Base-by-base conservation (phyloP, 2,113 vertebrate species). In the Trogon surrucura region DNA sequence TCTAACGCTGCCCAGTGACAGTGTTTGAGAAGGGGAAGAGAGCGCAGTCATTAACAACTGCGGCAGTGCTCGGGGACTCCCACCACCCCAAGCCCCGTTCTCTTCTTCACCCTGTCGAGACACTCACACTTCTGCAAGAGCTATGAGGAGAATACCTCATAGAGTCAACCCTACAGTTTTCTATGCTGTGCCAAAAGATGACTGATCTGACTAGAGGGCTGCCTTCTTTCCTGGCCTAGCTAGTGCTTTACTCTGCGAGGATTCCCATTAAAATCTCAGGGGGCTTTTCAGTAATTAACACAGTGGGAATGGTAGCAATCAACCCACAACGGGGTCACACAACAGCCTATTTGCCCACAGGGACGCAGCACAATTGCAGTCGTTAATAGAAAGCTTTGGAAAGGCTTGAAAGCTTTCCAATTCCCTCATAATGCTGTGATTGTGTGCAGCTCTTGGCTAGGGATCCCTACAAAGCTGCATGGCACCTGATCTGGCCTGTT, bases 231-330 rank as follows among this genome's bases (percentile, higher is more conserved):
- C 79, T 61, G n/a, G 53, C 34, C 54, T 66, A 71, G 41, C 66
- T 65, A 57, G 16, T 54, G 75, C 27, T 91, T 89, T 34, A 65
- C 45, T 34, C 61, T 48, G 69, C 57, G 61, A 94, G 84, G 41
- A 62, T 62, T 92, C 45, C 58, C 79, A 88, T 91, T 82, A 91
- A 92, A 92, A 29, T 58, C 47, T 91, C 66, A 66, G 71, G 78
- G 61, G 13, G 54, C 45, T 94, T 91, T 82, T 89, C 81, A 91
- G 80, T 71, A 87, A 94, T 93, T 96, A 95, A 66, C 85, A 51
- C 87, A 77, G 79, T 32, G 10, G 81, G 77, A 82, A 92, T 13
- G 27, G 84, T 32, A 73, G 66, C 47, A 91, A 94, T 91, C 66
- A 89, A 70, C 62, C 66, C 70, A 66, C 48, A 88, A 30, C 0